Base-by-base conservation (phyloP, 1,140 invertebrate species). In the Anadara kagoshimensis region DNA sequence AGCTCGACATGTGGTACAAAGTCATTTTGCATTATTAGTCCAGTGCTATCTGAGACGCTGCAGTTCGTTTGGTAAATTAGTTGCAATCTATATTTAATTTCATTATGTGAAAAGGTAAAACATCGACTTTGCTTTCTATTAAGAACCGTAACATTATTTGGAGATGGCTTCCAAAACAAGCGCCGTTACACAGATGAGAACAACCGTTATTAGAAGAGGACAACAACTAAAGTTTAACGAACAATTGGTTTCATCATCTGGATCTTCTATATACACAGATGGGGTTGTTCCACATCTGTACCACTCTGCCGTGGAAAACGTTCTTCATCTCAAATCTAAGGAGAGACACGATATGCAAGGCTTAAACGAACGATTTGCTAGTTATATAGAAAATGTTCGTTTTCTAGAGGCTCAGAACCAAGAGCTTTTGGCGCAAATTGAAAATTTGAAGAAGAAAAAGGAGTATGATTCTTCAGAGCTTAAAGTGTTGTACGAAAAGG, bases 381-480 rank as follows among this genome's bases (percentile, higher is more conserved):
- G 80, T 69, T 91, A 91, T 83, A 91, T 91, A 70, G 90, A 91
- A 88, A 91, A 88, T 75, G 87, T 89, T 18, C 82, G 90, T 51
- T 91, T 90, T 75, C 78, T 91, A 41, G 90, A 91, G 69, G 90
- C 90, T n/a, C 90, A 91, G 76, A 91, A 91, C 79, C 84, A 87
- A 51, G 90, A 90, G 64, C 74, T 91, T 26, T 87, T 82, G 24
- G 79, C 83, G 20, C 90, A 91, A 78, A 82, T 91, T 69, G 87
- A 90, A 20, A 80, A 84, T 36, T 78, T 91, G 58, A 87, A 86
- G 61, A 73, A 73, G 49, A 43, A 58, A 29, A 73, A 73, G 56
- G 63, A 51, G 20, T 73, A 66, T 44, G 70, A 73, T 58, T 44
- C 57, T 41, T 58, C 53, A 41, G 63, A 66, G 59, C 66, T 91